Evolutionary conservation across 2,113 vertebrate genomes (phyloP).

Genomic region (Rhipidura dahli): DNA sequence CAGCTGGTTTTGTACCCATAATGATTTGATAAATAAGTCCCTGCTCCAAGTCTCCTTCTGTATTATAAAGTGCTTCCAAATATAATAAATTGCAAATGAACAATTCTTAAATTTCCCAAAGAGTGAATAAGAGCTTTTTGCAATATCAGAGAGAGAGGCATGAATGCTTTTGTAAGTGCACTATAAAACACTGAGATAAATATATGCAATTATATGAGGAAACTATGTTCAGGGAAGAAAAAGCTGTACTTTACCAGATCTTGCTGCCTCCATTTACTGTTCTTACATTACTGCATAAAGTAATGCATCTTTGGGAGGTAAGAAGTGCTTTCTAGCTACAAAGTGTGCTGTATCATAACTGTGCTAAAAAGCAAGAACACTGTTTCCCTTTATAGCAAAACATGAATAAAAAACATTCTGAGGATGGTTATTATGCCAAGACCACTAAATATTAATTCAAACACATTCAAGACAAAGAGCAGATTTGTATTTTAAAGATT

Average conservation of each 20-base stretch:
- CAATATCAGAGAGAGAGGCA: neutral
- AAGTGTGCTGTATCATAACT: neutral
- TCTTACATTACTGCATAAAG: neutral
- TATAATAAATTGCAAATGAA: constrained; percentile 28
- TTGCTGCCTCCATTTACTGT: neutral
- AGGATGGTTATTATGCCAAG: neutral
- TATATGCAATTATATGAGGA: constrained; percentile 16
- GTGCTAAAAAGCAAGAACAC: neutral
- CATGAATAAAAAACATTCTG: neutral
- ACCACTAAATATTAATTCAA: neutral
- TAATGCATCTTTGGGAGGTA: neutral
- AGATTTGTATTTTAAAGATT: neutral
- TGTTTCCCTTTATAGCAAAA: neutral
- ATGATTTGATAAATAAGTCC: neutral
- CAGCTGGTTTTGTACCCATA: neutral
- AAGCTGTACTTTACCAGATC: neutral
- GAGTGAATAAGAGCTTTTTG: neutral
- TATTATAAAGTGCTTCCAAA: neutral
- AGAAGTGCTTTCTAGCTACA: neutral
- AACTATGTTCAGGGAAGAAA: neutral
- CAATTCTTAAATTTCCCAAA: constrained; percentile 6
- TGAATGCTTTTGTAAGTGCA: neutral
- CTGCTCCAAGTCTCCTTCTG: neutral
- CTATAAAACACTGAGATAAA: constrained; percentile 46
- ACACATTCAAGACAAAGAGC: neutral